phyloP scores from a whole-genome alignment of 2,113 vertebrate species.

The Esox niger region DNA sequence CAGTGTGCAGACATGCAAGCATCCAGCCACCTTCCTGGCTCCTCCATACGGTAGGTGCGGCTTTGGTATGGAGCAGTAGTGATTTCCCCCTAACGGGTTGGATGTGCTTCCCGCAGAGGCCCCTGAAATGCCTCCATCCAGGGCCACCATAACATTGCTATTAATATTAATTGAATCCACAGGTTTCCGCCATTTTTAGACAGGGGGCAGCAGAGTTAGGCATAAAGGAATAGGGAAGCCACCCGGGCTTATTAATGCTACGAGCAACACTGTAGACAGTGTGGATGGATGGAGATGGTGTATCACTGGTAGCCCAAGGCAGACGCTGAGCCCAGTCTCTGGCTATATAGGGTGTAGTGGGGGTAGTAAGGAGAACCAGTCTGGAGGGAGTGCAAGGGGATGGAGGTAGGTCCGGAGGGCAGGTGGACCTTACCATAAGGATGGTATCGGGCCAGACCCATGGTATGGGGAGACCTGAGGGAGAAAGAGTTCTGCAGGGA shows the following conservation, averaged over 20 bases:
- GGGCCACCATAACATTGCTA: constrained; percentile 9
- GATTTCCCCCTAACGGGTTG: not conserved
- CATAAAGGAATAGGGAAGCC: not conserved
- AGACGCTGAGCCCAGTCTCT: constrained; percentile 91
- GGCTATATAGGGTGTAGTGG: constrained; percentile 92
- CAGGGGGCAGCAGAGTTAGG: constrained; percentile 13
- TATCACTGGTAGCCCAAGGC: constrained; percentile 92
- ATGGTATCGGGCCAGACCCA: constrained; percentile 93
- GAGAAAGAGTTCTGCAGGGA: constrained; percentile 83
- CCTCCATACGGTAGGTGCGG: constrained; percentile 6
- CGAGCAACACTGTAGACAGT: constrained; percentile 1
- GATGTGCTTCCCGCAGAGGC: constrained; percentile 7
- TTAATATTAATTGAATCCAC: constrained; percentile 19
- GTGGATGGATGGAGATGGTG: not conserved
- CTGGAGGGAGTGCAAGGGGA: constrained; percentile 85
- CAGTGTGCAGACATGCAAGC: constrained; percentile 34
- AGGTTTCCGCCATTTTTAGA: constrained; percentile 15
- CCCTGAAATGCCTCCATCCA: constrained; percentile 25
- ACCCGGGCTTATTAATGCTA: not conserved
- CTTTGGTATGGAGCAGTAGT: constrained; percentile 6
- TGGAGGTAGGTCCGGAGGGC: constrained; percentile 78
- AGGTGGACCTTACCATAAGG: constrained; percentile 94
- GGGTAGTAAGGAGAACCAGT: constrained; percentile 91
- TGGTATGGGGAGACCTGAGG: constrained; percentile 86
- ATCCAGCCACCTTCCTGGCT: constrained; percentile 18